Conservation (phyloP, 2,113 vertebrate genomes). For the Microcebus lehilahytsara region DNA sequence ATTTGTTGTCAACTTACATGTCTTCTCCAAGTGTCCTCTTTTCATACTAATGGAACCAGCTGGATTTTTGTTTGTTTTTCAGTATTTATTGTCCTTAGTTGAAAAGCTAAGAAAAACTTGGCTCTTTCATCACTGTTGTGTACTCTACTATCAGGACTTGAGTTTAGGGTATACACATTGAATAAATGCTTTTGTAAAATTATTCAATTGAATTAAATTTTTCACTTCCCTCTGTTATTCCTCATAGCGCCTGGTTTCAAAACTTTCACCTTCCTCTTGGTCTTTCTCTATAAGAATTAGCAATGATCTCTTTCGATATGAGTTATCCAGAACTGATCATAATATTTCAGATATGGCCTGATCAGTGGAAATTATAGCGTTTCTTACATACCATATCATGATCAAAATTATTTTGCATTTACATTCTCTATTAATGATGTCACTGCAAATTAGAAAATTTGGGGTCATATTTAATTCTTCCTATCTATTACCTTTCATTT, state of each 20-base stretch:
- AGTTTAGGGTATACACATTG: background rate
- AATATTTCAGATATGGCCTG: background rate
- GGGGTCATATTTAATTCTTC: background rate
- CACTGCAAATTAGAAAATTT: background rate
- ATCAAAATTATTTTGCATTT: background rate
- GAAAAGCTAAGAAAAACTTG: conserved; percentile 14
- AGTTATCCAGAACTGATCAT: background rate
- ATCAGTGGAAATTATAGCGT: background rate
- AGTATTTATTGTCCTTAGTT: background rate
- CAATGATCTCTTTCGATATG: background rate
- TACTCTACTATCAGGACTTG: background rate
- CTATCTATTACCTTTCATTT: background rate
- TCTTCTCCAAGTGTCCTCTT: background rate
- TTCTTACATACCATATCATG: background rate
- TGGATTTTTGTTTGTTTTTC: background rate
- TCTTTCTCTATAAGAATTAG: background rate
- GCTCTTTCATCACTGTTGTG: background rate
- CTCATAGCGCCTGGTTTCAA: background rate
- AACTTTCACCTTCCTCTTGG: background rate
- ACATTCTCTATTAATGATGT: background rate
- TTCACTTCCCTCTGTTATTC: background rate
- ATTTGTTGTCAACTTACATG: background rate
- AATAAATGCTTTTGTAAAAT: conserved; percentile 14
- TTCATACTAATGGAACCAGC: background rate
- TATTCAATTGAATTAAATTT: background rate